phyloP scores from a whole-genome alignment of 2,888 invertebrate species.

The Volucella inflata region DNA sequence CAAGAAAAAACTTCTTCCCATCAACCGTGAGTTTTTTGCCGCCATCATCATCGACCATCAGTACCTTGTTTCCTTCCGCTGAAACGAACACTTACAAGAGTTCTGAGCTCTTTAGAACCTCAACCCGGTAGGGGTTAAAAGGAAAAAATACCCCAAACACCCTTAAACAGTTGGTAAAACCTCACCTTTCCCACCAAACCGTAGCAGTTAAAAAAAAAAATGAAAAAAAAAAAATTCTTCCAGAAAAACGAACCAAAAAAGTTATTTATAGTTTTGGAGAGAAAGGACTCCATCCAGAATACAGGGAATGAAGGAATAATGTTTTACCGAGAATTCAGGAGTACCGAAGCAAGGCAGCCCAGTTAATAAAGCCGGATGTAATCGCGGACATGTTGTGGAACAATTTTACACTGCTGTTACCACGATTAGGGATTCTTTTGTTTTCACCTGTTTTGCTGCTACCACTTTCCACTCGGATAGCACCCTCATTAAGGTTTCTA shows the following conservation, averaged over 20 bases:
- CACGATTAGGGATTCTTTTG: constrained; percentile 74
- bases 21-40: constrained; percentile 45
- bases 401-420: constrained; percentile 76
- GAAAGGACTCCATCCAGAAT: constrained; percentile 20
- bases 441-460: constrained; percentile 1
- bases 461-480: not conserved
- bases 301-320: not conserved
- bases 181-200: not conserved
- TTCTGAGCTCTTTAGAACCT: constrained; percentile 19
- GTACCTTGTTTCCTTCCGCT: constrained; percentile 59
- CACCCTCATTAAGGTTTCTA: constrained; percentile 43
- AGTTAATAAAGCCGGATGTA: constrained; percentile 64
- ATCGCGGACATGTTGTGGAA: constrained; percentile 76
- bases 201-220: not conserved
- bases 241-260: constrained; percentile 10
- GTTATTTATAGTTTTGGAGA: constrained; percentile 27
- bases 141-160: not conserved
- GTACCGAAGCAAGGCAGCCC: constrained; percentile 25
- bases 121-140: not conserved
- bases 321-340: too few species aligned
- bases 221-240: not conserved
- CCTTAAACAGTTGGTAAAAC: constrained; percentile 4
- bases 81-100: constrained; percentile 42
- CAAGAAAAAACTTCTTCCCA: constrained; percentile 2
- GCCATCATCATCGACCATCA: constrained; percentile 42